A percentile compares a stretch with the other conserved stretches of the same genome.
phyloP scores from a whole-genome alignment of 2,113 vertebrate genomes.

The Hippoglossus stenolepis region DNA sequence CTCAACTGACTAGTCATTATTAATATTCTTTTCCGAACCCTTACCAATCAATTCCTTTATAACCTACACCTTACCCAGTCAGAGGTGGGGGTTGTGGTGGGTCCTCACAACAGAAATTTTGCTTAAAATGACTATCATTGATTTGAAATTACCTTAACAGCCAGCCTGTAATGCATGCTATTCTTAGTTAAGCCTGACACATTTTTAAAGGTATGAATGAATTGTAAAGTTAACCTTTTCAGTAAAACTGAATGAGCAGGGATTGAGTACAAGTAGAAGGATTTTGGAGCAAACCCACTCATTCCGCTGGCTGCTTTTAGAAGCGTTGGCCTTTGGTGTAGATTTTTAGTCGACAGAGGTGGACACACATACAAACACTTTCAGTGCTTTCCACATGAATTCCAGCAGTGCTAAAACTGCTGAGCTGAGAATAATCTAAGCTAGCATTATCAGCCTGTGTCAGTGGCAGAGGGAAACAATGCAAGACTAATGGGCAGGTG shows the following conservation, averaged over 20 bases:
- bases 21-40: too few species aligned
- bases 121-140: neutral
- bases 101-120: neutral
- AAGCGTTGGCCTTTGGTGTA: constrained; percentile 10
- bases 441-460: constrained; percentile 66
- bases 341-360: constrained; percentile 30
- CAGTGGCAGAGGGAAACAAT: constrained; percentile 69
- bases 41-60: too few species aligned
- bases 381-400: constrained; percentile 45
- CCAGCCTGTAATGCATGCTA: neutral
- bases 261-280: constrained; percentile 30
- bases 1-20: too few species aligned
- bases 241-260: neutral
- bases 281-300: neutral
- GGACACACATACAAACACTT: constrained; percentile 37
- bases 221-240: neutral
- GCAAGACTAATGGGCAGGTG: constrained; percentile 72
- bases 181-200: neutral
- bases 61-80: too few species aligned
- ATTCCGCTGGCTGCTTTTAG: constrained; percentile 3
- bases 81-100: neutral
- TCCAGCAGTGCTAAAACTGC: constrained; percentile 64
- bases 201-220: neutral
- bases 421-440: constrained; percentile 66
- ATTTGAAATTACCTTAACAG: neutral